These are phyloP conservation scores for Timandra comae DNA, from an alignment of 2,888 invertebrate species.

Conservation along the genomic window DNA sequence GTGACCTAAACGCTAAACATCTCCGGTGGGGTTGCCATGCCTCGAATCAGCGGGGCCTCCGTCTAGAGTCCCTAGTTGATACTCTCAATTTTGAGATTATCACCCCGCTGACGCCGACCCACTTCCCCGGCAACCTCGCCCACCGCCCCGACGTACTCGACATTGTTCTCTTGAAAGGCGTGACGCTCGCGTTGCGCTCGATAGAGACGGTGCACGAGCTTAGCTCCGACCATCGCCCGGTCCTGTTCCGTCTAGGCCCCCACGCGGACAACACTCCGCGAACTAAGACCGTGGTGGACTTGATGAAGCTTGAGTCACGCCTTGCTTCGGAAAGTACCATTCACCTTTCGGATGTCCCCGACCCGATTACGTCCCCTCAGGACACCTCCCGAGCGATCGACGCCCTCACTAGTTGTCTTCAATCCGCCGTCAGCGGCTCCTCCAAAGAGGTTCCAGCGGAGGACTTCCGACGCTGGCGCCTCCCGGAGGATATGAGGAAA, in stretches of 20 bases:
- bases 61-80: conserved; percentile 1
- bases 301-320: background rate
- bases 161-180: conserved; percentile 1
- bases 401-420: background rate
- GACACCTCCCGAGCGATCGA: background rate
- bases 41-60: background rate
- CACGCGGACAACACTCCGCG: too few relatives aligned
- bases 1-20: conserved; percentile 5
- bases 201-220: conserved; percentile 1
- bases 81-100: conserved; percentile 1
- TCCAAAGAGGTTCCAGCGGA: background rate
- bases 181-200: conserved; percentile 1
- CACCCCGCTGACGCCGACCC: background rate
- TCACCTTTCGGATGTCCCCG: too few relatives aligned
- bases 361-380: background rate
- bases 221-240: background rate
- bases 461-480: conserved; percentile 1
- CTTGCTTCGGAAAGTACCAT: background rate
- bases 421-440: background rate
- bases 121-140: too few relatives aligned
- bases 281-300: background rate
- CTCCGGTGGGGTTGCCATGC: conserved; percentile 2
- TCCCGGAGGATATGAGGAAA: background rate
- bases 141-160: conserved; percentile 1
- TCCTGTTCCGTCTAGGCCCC: background rate